Conservation (phyloP, 2,888 invertebrate genomes). For the Noctua fimbriata region DNA sequence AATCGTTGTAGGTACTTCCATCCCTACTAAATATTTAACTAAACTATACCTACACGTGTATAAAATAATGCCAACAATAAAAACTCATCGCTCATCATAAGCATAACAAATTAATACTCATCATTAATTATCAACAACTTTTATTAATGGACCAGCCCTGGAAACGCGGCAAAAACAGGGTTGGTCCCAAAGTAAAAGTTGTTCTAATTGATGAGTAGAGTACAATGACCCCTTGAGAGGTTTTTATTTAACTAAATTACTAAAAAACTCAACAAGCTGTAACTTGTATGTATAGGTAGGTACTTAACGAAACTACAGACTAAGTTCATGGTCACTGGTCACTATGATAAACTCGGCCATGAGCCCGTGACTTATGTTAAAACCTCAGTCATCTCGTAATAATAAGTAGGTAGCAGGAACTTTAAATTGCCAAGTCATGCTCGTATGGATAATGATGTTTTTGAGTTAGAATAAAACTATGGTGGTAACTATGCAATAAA, state of each 20-base stretch:
- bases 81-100: too few species aligned
- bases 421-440: constrained; percentile 32
- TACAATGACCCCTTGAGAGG: neutral
- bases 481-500: neutral
- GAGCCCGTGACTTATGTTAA: constrained; percentile 23
- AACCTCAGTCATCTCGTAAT: neutral
- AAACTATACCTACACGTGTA: neutral
- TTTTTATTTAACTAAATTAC: neutral
- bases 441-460: constrained; percentile 5
- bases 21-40: too few species aligned
- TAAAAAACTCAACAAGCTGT: neutral
- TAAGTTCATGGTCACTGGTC: constrained; percentile 48
- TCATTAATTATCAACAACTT: neutral
- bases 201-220: neutral
- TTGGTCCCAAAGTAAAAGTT: neutral
- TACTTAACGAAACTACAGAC: neutral
- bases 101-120: too few species aligned
- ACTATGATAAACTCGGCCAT: constrained; percentile 17
- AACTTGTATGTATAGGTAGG: neutral
- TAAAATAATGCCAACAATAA: neutral
- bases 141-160: neutral
- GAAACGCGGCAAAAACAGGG: neutral
- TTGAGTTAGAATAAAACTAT: neutral
- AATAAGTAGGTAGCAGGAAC: constrained; percentile 11
- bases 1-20: neutral